These are phyloP conservation scores for Cladorhizidae sp. DNA, from an alignment of 37 sponge, comb jelly and placozoan species.

Conservation along the genomic window DNA sequence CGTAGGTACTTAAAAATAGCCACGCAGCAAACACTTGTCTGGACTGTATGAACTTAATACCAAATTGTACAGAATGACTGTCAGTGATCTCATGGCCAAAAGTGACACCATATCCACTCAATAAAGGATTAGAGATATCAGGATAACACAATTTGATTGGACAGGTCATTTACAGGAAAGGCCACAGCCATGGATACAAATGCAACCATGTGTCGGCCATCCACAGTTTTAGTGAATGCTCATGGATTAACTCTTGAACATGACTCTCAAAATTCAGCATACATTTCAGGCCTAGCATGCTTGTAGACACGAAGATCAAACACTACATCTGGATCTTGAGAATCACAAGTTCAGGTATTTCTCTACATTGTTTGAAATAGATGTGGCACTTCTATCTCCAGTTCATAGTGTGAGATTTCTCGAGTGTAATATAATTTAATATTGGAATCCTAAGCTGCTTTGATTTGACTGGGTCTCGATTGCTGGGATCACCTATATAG, in stretches of 20 bases:
- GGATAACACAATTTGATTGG: too few relatives aligned
- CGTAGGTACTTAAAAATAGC: not conserved
- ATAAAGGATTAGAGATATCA: too few relatives aligned
- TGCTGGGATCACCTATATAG: not conserved
- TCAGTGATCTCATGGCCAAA: not conserved
- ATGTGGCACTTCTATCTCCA: not conserved
- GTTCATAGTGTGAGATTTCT: not conserved
- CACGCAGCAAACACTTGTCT: not conserved
- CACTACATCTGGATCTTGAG: not conserved
- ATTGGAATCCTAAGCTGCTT: not conserved
- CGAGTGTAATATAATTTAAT: not conserved
- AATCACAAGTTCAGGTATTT: not conserved
- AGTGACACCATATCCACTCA: not conserved
- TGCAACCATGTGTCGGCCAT: not conserved
- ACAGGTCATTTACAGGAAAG: too few relatives aligned
- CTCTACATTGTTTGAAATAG: slow-evolving; percentile 1
- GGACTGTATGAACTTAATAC: not conserved
- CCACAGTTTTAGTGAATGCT: not conserved
- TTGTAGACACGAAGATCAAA: not conserved
- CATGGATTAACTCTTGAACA: not conserved
- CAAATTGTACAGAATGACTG: not conserved
- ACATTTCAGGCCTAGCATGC: not conserved
- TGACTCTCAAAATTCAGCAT: slow-evolving; percentile 1
- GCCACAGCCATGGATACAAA: too few relatives aligned
- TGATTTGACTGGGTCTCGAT: not conserved